Base-by-base conservation (phyloP, 2,113 vertebrate genomes). In the Cephalopholis sonnerati region DNA sequence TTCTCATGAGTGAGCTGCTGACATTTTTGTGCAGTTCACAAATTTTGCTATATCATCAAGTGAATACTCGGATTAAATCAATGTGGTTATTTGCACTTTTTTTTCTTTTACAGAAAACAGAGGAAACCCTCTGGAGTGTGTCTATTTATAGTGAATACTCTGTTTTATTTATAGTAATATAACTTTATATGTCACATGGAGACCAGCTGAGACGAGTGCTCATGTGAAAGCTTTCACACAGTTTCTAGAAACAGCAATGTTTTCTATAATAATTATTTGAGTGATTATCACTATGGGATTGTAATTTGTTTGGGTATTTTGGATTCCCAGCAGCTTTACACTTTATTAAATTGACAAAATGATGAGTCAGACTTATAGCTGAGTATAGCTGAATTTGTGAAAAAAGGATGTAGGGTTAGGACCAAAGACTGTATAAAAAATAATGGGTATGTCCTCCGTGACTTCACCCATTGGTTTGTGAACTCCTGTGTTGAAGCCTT, bases 11-110 rank as follows among this genome's bases (percentile, higher is more conserved):
- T 3, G 4, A 44, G 18, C 16, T 24, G 41, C 53, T 83, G 70
- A 81, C 70, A 76, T 68, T 55, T 87, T 24, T 81, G 36, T 70
- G 64, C 61, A 48, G 75, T 65, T 89, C 27, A 50, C 48, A 67
- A 65, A 61, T 67, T 46, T 68, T n/a, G 17, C 62, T 57, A n/a
- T n/a, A 59, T 73, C 51, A 39, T 20, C 22, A 15, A 69, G 27
- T 39, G 15, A 73, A 20, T 29, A 7, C 12, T 32, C 1, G 0
- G 0, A 6, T 61, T 55, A 69, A 64, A 55, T 46, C 25, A 48
- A 32, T 22, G 44, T 25, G 10, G 24, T 78, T 27, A 25, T 75
- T 29, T 22, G 2, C 2, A 53, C 6, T 29, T 50, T 67, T 50
- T 50, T 44, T 44, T 12, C 41, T 44, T 9, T 44, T 44, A 44